Conservation (phyloP, 2,797 vertebrate genomes). For the Loris lydekkerianus region DNA sequence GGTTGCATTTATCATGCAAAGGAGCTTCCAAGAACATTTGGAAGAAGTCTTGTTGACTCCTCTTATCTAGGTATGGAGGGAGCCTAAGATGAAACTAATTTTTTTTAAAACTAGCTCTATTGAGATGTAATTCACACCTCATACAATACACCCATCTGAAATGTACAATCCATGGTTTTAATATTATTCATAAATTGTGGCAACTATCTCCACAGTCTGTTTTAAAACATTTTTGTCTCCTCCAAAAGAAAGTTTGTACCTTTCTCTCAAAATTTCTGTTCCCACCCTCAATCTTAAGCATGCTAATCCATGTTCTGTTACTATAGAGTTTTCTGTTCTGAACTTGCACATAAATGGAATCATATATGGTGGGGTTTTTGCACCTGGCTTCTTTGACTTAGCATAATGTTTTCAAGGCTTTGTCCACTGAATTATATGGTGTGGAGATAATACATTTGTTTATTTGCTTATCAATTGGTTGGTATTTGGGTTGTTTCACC, state of each 20-base stretch:
- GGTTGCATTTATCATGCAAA: background rate
- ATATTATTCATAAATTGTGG: background rate
- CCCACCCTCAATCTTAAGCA: background rate
- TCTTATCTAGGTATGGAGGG: background rate
- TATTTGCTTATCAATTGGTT: background rate
- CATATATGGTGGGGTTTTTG: background rate
- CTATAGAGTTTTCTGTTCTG: background rate
- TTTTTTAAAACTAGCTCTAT: background rate
- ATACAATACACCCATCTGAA: background rate
- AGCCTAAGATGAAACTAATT: background rate
- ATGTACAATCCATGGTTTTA: background rate
- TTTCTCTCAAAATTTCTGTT: background rate
- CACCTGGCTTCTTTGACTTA: background rate
- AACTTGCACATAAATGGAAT: background rate
- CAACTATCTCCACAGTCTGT: too few relatives aligned
- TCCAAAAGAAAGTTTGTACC: background rate
- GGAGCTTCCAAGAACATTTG: background rate
- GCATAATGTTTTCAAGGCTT: background rate
- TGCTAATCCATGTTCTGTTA: background rate
- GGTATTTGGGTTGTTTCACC: background rate
- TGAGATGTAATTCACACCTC: background rate
- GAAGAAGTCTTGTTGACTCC: background rate
- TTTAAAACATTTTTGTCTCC: background rate
- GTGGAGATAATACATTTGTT: background rate
- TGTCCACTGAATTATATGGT: background rate